phyloP scores from a whole-genome alignment of 1,140 invertebrate genomes.

The Saccostrea cuccullata region DNA sequence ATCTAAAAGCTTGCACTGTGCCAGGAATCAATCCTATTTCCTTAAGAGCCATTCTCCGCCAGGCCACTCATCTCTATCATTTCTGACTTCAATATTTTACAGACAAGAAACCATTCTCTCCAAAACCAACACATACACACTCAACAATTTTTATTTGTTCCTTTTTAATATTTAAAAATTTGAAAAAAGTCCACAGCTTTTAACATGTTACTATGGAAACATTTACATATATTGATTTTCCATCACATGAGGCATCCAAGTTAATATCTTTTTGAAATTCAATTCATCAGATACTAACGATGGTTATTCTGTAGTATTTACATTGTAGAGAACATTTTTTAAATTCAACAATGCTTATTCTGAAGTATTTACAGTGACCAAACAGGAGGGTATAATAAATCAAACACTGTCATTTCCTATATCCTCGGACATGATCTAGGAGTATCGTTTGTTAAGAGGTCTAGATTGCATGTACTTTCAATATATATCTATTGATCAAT shows the following conservation, averaged over 20 bases:
- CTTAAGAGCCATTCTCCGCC: too few species aligned
- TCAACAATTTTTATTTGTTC: neutral
- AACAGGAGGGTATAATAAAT: neutral
- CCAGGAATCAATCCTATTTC: too few species aligned
- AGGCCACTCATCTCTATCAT: too few species aligned
- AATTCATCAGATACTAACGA: neutral
- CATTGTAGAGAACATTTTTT: too few species aligned
- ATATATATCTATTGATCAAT: neutral
- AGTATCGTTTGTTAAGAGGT: neutral
- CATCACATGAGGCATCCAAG: neutral
- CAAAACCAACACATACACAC: neutral
- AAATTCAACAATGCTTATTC: too few species aligned
- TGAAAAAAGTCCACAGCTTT: neutral
- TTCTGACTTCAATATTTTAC: too few species aligned
- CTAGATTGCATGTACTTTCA: neutral
- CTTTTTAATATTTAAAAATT: neutral
- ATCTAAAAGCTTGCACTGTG: too few species aligned
- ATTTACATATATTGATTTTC: conserved; percentile 7
- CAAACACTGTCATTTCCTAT: neutral
- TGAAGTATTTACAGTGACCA: neutral
- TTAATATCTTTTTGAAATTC: neutral
- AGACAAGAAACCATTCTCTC: neutral
- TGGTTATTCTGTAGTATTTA: neutral
- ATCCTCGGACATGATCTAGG: neutral
- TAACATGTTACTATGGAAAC: neutral